A percentile compares a stretch with the other conserved stretches of the same genome.
phyloP scores from a whole-genome alignment of 2,113 vertebrate genomes.

The Heteronetta atricapilla region DNA sequence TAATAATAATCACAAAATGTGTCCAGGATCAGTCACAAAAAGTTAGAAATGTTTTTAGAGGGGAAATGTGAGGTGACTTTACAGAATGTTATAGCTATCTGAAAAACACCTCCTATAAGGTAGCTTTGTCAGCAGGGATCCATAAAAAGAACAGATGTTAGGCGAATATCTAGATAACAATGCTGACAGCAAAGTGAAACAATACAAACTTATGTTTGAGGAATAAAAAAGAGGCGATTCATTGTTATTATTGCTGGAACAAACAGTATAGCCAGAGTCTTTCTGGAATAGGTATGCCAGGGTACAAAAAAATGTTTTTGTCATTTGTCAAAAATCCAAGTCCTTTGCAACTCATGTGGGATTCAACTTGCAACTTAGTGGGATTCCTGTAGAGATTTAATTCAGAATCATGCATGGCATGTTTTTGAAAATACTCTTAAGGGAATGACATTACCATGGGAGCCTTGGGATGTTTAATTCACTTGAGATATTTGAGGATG shows the following conservation, averaged over 20 bases:
- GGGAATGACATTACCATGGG: not conserved
- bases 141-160: not conserved
- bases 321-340: too few species aligned
- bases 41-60: not conserved
- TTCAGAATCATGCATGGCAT: not conserved
- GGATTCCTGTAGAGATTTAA: constrained; percentile 15
- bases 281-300: not conserved
- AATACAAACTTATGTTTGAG: not conserved
- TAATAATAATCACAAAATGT: not conserved
- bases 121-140: not conserved
- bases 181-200: not conserved
- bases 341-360: not conserved
- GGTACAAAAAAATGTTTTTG: constrained; percentile 5
- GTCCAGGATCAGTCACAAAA: not conserved
- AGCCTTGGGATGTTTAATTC: not conserved
- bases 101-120: not conserved
- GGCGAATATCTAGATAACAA: not conserved
- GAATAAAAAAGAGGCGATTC: not conserved
- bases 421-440: not conserved
- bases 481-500: not conserved
- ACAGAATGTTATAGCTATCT: not conserved
- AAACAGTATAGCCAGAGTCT: not conserved
- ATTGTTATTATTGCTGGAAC: constrained; percentile 24
- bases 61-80: not conserved
- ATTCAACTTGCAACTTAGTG: too few species aligned